phyloP scores from a whole-genome alignment of 1,140 invertebrate species.

The Agrilus planipennis region DNA sequence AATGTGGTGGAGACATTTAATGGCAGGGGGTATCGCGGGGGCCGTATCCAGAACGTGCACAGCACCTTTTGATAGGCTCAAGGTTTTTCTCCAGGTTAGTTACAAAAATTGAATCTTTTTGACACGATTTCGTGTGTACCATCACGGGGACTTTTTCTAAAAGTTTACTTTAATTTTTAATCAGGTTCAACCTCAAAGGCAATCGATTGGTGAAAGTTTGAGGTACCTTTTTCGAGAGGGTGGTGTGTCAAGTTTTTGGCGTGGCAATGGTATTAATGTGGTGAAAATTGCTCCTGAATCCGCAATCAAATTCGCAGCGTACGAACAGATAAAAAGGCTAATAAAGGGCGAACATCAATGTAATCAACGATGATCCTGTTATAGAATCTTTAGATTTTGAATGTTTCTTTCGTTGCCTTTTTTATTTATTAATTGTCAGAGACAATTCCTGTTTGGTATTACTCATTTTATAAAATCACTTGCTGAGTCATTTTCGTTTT shows the following conservation, averaged over 20 bases:
- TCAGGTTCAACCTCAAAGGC: constrained; percentile 63
- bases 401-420: too few relatives aligned
- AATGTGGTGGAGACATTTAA: constrained; percentile 96
- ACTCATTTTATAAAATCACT: too few relatives aligned
- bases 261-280: constrained; percentile 97
- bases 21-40: constrained; percentile 89
- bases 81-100: constrained; percentile 92
- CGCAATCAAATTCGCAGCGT: constrained; percentile 95
- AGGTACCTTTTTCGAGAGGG: constrained; percentile 85
- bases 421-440: too few relatives aligned
- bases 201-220: constrained; percentile 61
- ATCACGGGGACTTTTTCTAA: too few relatives aligned
- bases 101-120: too few relatives aligned
- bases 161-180: too few relatives aligned
- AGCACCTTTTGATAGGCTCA: constrained; percentile 92
- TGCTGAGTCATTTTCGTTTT: too few relatives aligned
- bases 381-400: too few relatives aligned
- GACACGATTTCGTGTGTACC: too few relatives aligned
- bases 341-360: constrained; percentile 73
- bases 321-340: constrained; percentile 85
- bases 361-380: too few relatives aligned
- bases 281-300: constrained; percentile 98
- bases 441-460: too few relatives aligned
- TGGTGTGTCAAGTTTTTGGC: constrained; percentile 82
- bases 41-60: constrained; percentile 93